Conservation (phyloP, 2,888 invertebrate species). For the Cactoblastis cactorum region DNA sequence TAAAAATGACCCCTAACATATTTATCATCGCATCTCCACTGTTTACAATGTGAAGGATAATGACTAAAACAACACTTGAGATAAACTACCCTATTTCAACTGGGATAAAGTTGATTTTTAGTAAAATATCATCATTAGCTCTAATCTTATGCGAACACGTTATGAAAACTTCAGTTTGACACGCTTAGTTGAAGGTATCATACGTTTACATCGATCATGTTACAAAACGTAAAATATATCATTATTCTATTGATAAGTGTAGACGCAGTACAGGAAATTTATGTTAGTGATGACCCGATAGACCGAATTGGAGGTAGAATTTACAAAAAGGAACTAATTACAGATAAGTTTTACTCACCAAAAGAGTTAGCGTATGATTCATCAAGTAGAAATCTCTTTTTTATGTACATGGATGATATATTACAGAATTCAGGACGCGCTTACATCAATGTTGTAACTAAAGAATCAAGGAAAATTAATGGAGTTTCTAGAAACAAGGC, state of each 20-base stretch:
- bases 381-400: conserved; percentile 57
- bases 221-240: conserved; percentile 5
- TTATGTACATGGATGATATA: conserved; percentile 67
- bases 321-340: conserved; percentile 57
- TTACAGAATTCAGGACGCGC: conserved; percentile 63
- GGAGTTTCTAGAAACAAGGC: conserved; percentile 63
- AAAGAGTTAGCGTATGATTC: conserved; percentile 66
- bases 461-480: conserved; percentile 46
- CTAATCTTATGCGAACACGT: conserved; percentile 40
- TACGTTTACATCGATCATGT: neutral
- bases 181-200: neutral
- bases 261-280: conserved; percentile 44
- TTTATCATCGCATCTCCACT: conserved; percentile 45
- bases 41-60: conserved; percentile 1
- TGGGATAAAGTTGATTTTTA: neutral
- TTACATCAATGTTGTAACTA: conserved; percentile 54
- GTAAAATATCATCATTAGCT: neutral
- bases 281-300: conserved; percentile 50
- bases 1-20: conserved; percentile 41
- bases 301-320: conserved; percentile 52
- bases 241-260: conserved; percentile 33
- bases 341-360: conserved; percentile 35
- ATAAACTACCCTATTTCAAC: conserved; percentile 18
- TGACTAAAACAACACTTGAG: neutral
- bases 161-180: conserved; percentile 38